phyloP scores from a whole-genome alignment of 2,888 invertebrate species.

The Latrodectus elegans region DNA sequence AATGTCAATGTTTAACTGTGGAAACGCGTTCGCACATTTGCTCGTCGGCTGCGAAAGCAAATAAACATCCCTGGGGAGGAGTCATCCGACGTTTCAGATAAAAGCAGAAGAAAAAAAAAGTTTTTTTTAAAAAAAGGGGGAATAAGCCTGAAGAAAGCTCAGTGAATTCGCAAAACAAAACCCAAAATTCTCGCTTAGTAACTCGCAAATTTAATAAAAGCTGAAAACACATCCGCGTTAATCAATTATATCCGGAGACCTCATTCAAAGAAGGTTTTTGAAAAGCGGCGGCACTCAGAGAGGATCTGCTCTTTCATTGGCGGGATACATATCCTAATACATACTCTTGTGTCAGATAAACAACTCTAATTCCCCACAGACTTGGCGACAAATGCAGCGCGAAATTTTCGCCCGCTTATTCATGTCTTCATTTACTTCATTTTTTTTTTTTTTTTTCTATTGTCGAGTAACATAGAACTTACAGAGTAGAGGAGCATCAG shows the following conservation, averaged over 20 bases:
- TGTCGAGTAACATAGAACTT: neutral
- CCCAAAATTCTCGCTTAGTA: neutral
- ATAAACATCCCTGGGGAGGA: too few relatives aligned
- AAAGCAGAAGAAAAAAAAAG: too few relatives aligned
- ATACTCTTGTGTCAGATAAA: constrained; percentile 29
- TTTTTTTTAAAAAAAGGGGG: too few relatives aligned
- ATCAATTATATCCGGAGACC: constrained; percentile 44
- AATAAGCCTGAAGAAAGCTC: too few relatives aligned
- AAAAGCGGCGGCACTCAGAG: constrained; percentile 28
- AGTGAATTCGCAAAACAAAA: neutral
- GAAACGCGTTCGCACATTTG: too few relatives aligned
- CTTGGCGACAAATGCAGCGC: constrained; percentile 6
- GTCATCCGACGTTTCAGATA: too few relatives aligned
- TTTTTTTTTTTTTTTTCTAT: neutral
- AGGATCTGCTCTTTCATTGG: constrained; percentile 46
- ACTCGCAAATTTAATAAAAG: constrained; percentile 56
- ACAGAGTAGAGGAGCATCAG: constrained; percentile 33
- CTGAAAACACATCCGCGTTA: constrained; percentile 42
- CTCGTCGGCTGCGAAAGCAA: too few relatives aligned
- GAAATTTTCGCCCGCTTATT: constrained; percentile 11
- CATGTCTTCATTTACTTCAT: neutral
- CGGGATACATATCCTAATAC: constrained; percentile 53
- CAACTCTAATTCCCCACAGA: constrained; percentile 15
- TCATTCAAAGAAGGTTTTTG: constrained; percentile 24
- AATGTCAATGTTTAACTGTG: too few relatives aligned